Base-by-base conservation (phyloP, 2,797 vertebrate species). In the Chelidonichthys spinosus region DNA sequence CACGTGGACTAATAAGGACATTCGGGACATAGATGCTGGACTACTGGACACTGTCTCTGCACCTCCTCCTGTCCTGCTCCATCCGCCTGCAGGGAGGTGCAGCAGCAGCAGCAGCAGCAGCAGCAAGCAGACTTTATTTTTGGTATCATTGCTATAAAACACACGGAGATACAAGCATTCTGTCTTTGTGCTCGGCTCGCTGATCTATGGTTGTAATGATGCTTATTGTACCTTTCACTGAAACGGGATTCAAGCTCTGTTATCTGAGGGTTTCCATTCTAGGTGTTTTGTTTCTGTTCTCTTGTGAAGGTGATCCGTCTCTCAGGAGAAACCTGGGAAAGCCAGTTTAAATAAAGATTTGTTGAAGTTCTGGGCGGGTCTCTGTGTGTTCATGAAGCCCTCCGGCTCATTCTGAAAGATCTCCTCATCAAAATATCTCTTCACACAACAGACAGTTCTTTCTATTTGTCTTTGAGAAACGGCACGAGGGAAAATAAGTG, bases 1-100 rank as follows among this genome's bases (percentile, higher is more conserved):
- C 92, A 90, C 84, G 85, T 95, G 94, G 92, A 95, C 95, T 93
- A 94, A 95, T 95, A 95, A 93, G 95, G 94, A 91, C 89, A 94
- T 94, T 84, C 79, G 81, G 88, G 89, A 91, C 89, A 83, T 92
- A 56, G 86, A 88, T 85, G 89, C 85, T 86, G 85, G 87, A 88
- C 79, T 61, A 32, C 68, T 80, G 82, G 87, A 85, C 82, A 58
- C 81, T 68, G 79, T 70, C 82, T 77, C 86, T 89, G 89, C 90
- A 77, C 84, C 87, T 75, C 79, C 79, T 63, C 69, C 80, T 37
- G 63, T 85, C 73, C 79, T 67, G 73, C 85, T 76, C 79, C 82
- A 52, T 85, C 83, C 52, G 79, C 81, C 62, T 66, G 62, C 74
- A 76, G 60, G 42, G 61, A 75, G 73, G 50, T 79, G 8, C 61